Conservation (phyloP, 2,113 vertebrate genomes). For the Anas platyrhynchos region DNA sequence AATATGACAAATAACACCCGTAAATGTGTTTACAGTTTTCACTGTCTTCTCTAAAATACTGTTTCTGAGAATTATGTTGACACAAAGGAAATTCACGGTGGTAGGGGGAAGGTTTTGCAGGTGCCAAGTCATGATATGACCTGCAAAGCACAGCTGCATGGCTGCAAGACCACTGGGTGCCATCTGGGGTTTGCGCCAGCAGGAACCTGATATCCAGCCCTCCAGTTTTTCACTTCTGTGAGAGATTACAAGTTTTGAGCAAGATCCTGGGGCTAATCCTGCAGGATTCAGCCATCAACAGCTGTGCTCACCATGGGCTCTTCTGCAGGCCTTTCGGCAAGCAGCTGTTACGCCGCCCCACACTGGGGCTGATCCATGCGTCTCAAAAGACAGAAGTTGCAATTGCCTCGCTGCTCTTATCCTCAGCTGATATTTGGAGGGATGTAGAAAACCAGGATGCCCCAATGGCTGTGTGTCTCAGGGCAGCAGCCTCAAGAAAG, state of each 20-base stretch:
- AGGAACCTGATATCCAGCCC: neutral
- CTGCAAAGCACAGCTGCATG: neutral
- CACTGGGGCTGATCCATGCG: neutral
- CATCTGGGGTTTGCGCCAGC: neutral
- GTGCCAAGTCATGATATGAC: neutral
- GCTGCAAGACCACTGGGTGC: neutral
- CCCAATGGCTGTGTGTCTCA: neutral
- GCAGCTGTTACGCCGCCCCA: constrained; percentile 25
- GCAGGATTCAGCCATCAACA: constrained; percentile 47
- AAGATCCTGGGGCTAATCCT: constrained; percentile 35
- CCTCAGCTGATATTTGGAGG: constrained; percentile 29
- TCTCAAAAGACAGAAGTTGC: neutral
- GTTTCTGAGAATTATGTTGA: neutral
- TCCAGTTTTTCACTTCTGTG: neutral
- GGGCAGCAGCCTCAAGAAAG: neutral
- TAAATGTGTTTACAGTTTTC: constrained; percentile 29
- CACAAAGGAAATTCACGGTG: neutral
- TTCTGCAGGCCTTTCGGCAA: constrained; percentile 14
- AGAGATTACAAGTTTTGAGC: constrained; percentile 43
- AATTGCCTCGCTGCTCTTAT: neutral
- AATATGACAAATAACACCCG: constrained; percentile 28
- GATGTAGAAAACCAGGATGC: constrained; percentile 17
- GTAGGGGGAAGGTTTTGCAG: neutral
- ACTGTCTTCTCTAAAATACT: constrained; percentile 6
- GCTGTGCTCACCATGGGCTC: constrained; percentile 35